Conservation (phyloP, 2,797 vertebrate genomes). For the Melanotaenia boesemani region DNA sequence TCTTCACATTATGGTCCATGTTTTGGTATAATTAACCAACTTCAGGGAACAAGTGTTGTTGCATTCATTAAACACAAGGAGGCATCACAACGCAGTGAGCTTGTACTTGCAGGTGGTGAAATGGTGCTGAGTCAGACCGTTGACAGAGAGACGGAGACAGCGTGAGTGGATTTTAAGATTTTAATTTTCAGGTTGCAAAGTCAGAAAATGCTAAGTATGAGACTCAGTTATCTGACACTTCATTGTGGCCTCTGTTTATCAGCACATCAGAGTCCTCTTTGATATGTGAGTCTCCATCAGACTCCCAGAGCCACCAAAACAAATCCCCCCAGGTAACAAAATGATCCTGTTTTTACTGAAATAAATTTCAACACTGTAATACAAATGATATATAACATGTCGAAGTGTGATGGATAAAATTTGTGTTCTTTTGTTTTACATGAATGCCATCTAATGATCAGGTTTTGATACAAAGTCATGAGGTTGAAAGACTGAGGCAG, state of each 20-base stretch:
- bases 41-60: neutral
- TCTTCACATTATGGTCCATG: neutral
- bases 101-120: slow-evolving; percentile 56
- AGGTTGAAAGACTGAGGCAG: slow-evolving; percentile 69
- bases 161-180: slow-evolving; percentile 67
- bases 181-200: slow-evolving; percentile 34
- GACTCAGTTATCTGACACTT: slow-evolving; percentile 43
- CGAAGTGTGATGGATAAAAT: neutral
- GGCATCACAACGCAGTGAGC: slow-evolving; percentile 35
- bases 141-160: slow-evolving; percentile 56
- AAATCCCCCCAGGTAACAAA: slow-evolving; percentile 60
- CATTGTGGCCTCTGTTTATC: slow-evolving; percentile 32
- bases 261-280: slow-evolving; percentile 60
- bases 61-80: slow-evolving; percentile 50
- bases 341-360: slow-evolving; percentile 11
- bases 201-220: slow-evolving; percentile 36
- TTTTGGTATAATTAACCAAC: neutral
- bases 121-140: slow-evolving; percentile 22
- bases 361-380: neutral
- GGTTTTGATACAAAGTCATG: slow-evolving; percentile 61
- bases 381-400: neutral
- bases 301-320: slow-evolving; percentile 38
- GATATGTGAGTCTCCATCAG: slow-evolving; percentile 24
- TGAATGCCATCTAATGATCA: slow-evolving; percentile 9
- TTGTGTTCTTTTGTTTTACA: neutral